Base-by-base conservation (phyloP, 1,140 invertebrate genomes). In the Brachionus asplanchnoidis region DNA sequence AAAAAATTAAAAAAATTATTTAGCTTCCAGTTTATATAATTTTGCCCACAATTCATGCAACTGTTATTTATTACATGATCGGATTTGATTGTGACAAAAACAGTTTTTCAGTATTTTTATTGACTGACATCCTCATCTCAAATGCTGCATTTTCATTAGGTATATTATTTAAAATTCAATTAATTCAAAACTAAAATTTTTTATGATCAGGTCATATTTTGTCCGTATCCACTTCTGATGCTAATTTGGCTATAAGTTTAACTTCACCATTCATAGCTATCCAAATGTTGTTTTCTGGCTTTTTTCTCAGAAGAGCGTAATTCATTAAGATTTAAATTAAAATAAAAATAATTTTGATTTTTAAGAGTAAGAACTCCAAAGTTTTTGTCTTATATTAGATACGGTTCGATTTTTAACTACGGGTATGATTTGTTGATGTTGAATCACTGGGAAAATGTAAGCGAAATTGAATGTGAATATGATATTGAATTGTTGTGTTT, bases 371-470 rank as follows among this genome's bases (percentile, higher is more conserved):
- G n/a, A 23, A 60, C 68, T 23, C 68, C 68, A 17, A 14, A 17
- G 9, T 68, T 32, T n/a, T 60, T 84, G 4, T 23, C 12, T 1
- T 75, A 17, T 28, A 60, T 84, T 1, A 84, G 40, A 84, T 84
- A 84, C 20, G 44, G n/a, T 1, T 84, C 84, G 0, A 32, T 66
- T 14, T 75, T 84, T 32, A 56, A 84, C 12, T 84, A 75, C 40
- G 44, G 44, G 1, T 75, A 60, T 44, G 84, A 84, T 44, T 68
- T 84, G 46, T 32, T 73, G 6, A 50, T 73, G 26, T 9, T 75
- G 7, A 84, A 84, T 44, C 84, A 84, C 1, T 84, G 84, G 84
- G 84, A 84, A 60, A 73, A 84, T 60, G 70, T 84, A 7, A 17
- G 23, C 11, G 40, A 46, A 32, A 32, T 84, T 8, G 44, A 84